Conservation (phyloP, 2,113 vertebrate species). For the Arothron firmamentum region DNA sequence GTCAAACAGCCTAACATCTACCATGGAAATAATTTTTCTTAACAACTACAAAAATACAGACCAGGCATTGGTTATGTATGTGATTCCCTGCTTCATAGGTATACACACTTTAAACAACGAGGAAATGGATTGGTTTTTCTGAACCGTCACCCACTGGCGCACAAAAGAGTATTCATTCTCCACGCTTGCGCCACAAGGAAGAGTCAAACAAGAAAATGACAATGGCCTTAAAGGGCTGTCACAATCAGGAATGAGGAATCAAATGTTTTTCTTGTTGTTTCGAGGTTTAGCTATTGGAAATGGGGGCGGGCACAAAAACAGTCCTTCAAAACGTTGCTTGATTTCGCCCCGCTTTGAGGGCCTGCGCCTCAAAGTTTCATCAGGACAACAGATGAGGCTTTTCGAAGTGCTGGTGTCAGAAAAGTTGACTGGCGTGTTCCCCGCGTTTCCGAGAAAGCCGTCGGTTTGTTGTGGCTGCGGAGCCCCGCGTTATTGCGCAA, state of each 20-base stretch:
- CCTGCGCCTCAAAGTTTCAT: no score
- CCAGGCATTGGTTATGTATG: no score
- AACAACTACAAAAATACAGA: no score
- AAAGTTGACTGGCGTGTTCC: no score
- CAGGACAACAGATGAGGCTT: no score
- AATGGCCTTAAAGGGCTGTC: no score
- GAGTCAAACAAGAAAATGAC: background rate
- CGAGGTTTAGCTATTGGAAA: background rate
- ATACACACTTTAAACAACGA: background rate
- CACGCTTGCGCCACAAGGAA: background rate
- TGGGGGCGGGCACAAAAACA: no score
- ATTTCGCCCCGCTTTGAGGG: no score
- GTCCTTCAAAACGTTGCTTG: background rate
- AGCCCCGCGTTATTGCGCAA: slow-evolving; percentile 30
- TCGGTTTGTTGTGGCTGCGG: background rate
- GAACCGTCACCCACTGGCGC: slow-evolving; percentile 1
- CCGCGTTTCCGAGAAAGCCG: background rate
- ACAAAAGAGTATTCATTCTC: slow-evolving; percentile 9
- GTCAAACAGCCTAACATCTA: no score
- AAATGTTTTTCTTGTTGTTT: no score
- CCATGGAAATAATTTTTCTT: no score
- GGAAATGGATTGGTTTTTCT: slow-evolving; percentile 12
- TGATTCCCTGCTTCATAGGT: background rate
- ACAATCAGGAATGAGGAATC: background rate
- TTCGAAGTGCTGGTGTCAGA: no score